These are phyloP conservation scores for Nephrotoma appendiculata DNA, from an alignment of 2,888 invertebrate genomes.

Conservation along the genomic window DNA sequence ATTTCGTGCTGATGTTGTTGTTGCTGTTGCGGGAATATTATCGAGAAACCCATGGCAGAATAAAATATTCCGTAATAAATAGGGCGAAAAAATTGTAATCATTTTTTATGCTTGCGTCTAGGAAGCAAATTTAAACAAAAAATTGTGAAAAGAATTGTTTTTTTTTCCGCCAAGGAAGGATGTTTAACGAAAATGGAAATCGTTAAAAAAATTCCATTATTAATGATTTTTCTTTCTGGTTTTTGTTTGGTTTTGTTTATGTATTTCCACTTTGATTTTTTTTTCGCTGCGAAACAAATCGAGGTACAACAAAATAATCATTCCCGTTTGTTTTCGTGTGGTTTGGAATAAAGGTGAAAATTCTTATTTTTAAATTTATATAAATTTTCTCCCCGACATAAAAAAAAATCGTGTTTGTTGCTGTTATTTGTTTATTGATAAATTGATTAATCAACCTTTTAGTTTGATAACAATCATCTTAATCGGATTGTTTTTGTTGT, in stretches of 20 bases:
- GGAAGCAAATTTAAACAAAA: neutral
- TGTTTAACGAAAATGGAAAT: neutral
- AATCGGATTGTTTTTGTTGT: neutral
- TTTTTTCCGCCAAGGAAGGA: neutral
- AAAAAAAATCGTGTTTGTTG: neutral
- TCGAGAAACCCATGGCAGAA: neutral
- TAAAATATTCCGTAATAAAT: neutral
- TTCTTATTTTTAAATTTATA: neutral
- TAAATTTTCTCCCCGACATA: neutral
- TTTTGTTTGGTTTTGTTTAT: neutral
- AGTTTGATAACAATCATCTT: neutral
- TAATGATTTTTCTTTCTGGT: neutral
- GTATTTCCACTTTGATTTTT: neutral
- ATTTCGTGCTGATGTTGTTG: neutral
- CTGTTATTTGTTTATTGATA: neutral
- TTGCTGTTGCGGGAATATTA: neutral
- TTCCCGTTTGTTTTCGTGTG: neutral
- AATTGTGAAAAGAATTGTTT: neutral
- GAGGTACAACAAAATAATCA: neutral
- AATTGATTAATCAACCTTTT: neutral
- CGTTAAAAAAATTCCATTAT: neutral
- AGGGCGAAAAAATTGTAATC: conserved; percentile 4
- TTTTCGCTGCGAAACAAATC: neutral
- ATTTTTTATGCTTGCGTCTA: neutral
- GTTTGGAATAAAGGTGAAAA: neutral